These are phyloP conservation scores for Darevskia mixta DNA, from an alignment of 2,797 vertebrate genomes.

Conservation along the genomic window DNA sequence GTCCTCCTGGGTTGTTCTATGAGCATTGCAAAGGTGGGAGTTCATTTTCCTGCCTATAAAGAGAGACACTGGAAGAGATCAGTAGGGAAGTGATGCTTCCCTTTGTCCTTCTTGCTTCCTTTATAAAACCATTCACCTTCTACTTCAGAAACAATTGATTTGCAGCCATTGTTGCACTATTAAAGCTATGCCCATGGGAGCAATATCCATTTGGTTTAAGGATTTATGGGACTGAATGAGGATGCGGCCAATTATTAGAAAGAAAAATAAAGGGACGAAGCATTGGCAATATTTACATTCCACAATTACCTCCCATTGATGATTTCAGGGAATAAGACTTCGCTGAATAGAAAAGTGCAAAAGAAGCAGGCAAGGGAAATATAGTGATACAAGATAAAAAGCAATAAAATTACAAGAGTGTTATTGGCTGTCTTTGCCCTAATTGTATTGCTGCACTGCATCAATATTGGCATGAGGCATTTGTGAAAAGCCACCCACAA, in stretches of 20 bases:
- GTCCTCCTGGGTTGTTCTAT: not conserved
- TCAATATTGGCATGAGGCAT: not conserved
- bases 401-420: not conserved
- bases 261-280: not conserved
- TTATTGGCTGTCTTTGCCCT: not conserved
- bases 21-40: not conserved
- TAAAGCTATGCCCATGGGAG: not conserved
- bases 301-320: not conserved
- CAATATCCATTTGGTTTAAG: conserved; percentile 16
- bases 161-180: not conserved
- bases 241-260: not conserved
- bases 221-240: not conserved
- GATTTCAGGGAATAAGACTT: not conserved
- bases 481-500: not conserved
- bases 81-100: not conserved
- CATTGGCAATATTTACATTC: not conserved
- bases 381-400: not conserved
- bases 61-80: not conserved
- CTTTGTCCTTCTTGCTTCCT: not conserved
- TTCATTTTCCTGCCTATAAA: not conserved
- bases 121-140: not conserved
- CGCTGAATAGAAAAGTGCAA: conserved; percentile 11
- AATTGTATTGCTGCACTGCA: not conserved
- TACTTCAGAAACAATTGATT: not conserved
- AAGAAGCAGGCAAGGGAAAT: not conserved